These are phyloP conservation scores for Nomada ruficornis DNA, from an alignment of 2,888 invertebrate genomes.

Conservation along the genomic window DNA sequence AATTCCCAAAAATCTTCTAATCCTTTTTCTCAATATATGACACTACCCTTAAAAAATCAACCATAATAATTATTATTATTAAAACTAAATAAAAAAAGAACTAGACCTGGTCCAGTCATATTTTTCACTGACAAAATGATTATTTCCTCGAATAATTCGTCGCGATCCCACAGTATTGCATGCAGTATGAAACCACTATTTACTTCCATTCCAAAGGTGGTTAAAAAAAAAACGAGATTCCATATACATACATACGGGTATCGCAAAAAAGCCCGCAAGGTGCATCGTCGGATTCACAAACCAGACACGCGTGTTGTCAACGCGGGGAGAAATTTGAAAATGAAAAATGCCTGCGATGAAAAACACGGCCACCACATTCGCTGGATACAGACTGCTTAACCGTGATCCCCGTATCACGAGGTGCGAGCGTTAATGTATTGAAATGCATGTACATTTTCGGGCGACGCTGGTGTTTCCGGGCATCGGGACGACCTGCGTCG, in stretches of 20 bases:
- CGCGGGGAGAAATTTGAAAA: conserved; percentile 16
- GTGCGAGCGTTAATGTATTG: conserved; percentile 66
- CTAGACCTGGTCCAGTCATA: not conserved
- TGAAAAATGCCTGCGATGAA: conserved; percentile 49
- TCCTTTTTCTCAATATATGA: not conserved
- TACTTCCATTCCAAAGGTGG: not conserved
- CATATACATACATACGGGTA: not conserved
- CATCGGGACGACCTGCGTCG: conserved; percentile 30
- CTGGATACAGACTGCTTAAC: conserved; percentile 36
- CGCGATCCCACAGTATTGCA: not conserved
- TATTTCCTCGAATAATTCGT: not conserved
- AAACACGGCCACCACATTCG: conserved; percentile 22
- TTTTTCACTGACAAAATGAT: not conserved
- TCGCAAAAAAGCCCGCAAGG: not conserved
- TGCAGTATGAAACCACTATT: not conserved
- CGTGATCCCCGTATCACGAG: conserved; percentile 51
- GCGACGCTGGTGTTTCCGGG: conserved; percentile 23
- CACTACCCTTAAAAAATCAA: no score
- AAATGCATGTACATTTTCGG: conserved; percentile 71
- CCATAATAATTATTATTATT: no score
- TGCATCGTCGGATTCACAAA: conserved; percentile 6
- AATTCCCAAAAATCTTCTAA: no score
- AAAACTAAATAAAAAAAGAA: no score
- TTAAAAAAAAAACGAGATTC: conserved; percentile 8
- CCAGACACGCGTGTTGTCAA: not conserved